Base-by-base conservation (phyloP, 2,797 vertebrate genomes). In the Sciurus vulgaris region DNA sequence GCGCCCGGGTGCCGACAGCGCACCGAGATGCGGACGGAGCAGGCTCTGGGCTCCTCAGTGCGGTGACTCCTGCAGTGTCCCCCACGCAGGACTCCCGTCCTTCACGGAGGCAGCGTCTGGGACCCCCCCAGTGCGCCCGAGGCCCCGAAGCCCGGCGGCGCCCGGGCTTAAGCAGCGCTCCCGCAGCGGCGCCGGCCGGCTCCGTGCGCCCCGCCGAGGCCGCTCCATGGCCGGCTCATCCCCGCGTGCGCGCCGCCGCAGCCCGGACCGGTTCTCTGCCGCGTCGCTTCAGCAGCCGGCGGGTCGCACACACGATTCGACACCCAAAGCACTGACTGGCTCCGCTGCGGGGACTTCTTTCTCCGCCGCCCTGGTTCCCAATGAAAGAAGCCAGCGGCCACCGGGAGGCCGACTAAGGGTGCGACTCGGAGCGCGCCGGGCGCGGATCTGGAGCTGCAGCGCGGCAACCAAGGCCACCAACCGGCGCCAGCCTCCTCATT, bases 151-250 rank as follows among this genome's bases (percentile, higher is more conserved):
- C 92, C 84, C 91, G 69, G 91, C 51, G 22, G 78, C 92, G 70
- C 90, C 78, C 82, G 24, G 77, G 83, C 67, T 97, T 90, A 96
- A 28, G 89, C 94, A 15, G 93, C 95, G 82, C 78, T 87, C 93
- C 82, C n/a, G 70, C 95, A 1, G 81, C 96, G 54, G 93, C 95
- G 44, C 95, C 91, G 7, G 81, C 91, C 59, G 13, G 79, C 88
- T 96, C 79, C 38, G 49, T 22, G 91, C 89, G 95, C 97, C 91
- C 93, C 20, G 67, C 94, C 33, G 73, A 89, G 96, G 94, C 94
- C 81, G 90, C 95, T 83, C 93, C 97, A 97, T 97, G 86, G 87
- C 94, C 73, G 30, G 96, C 79, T 96, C 97, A 97, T 97, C 69
- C 96, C 97, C 69, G 94, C 97, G 74, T 67, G 83, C 63, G 49